These are phyloP conservation scores for Hypocryptadius cinnamomeus DNA, from an alignment of 2,113 vertebrate species.

Conservation along the genomic window DNA sequence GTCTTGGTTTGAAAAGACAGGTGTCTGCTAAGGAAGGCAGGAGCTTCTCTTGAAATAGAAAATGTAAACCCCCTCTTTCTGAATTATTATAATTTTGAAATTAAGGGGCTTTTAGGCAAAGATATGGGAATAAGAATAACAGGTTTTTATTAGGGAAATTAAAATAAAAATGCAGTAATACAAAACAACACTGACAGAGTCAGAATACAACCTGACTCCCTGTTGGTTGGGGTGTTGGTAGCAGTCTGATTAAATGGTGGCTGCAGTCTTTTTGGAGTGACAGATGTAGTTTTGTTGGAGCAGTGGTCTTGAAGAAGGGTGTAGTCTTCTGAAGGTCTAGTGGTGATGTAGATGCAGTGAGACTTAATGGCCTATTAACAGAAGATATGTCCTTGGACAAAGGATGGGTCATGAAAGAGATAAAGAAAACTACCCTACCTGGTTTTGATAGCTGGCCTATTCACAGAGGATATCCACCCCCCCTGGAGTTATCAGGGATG, in stretches of 20 bases:
- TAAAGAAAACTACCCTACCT: neutral
- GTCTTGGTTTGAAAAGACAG: neutral
- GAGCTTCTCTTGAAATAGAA: neutral
- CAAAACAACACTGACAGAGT: neutral
- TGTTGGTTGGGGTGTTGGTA: neutral
- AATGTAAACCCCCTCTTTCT: neutral
- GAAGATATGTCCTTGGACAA: neutral
- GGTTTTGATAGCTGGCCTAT: neutral
- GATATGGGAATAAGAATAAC: neutral
- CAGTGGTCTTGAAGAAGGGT: neutral
- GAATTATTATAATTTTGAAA: neutral
- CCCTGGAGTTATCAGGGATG: neutral
- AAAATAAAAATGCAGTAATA: neutral
- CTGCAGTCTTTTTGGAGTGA: neutral
- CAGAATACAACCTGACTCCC: neutral
- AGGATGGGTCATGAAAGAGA: neutral
- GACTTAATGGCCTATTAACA: neutral
- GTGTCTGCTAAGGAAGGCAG: neutral
- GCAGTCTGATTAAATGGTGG: neutral
- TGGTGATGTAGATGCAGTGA: neutral
- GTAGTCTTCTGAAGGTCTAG: neutral
- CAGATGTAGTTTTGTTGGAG: neutral
- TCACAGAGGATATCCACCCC: neutral
- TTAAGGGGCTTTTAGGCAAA: neutral
- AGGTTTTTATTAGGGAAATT: neutral